Conservation (phyloP, 2,113 vertebrate genomes). For the Scalopus aquaticus region DNA sequence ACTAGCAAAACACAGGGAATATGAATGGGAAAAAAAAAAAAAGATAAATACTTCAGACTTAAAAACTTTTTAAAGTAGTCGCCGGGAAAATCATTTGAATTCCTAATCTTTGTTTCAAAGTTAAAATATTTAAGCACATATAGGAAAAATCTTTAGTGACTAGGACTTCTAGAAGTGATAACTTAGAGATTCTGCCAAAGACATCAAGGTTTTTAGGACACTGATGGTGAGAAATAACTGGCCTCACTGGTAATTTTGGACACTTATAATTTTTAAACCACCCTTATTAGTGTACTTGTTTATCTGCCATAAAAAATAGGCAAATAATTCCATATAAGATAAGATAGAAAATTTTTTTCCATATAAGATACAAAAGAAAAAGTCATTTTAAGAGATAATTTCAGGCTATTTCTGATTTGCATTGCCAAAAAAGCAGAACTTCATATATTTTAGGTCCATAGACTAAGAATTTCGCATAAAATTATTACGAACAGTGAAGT, state of each 20-base stretch:
- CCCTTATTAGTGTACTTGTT: background rate
- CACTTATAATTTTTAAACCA: background rate
- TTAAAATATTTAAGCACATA: background rate
- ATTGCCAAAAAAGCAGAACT: background rate
- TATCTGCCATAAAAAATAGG: background rate
- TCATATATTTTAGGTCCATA: background rate
- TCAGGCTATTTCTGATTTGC: background rate
- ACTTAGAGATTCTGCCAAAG: fast-evolving
- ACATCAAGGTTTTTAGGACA: background rate
- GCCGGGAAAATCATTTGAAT: background rate
- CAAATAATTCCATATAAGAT: background rate
- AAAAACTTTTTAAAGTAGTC: background rate
- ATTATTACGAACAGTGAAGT: background rate
- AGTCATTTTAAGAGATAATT: conserved; percentile 5
- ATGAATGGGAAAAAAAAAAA: background rate
- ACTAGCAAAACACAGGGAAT: background rate
- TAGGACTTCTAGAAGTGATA: background rate
- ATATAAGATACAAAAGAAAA: too few relatives aligned
- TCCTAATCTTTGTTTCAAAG: background rate
- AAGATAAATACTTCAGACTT: background rate
- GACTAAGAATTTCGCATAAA: background rate
- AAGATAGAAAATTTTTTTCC: too few relatives aligned
- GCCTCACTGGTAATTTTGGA: background rate
- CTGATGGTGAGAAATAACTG: background rate
- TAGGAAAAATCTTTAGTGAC: background rate